Percentiles rank a stretch among this genome's conserved stretches.
Evolutionary conservation across 1,140 invertebrate genomes (phyloP).

Genomic region (Galleria mellonella): DNA sequence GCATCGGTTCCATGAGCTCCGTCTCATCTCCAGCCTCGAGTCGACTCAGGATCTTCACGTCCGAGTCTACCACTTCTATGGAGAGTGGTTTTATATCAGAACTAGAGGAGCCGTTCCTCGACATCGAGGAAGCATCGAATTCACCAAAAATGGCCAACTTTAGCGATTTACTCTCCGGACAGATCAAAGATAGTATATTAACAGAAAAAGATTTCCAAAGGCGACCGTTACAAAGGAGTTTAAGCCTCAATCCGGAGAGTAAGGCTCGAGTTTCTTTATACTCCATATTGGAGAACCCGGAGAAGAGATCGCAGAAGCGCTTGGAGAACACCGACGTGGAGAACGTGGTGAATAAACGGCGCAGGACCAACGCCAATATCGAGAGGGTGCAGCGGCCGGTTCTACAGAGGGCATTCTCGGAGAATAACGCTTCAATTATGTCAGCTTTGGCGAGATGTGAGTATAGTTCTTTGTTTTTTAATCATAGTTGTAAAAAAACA

Average conservation of each 20-base stretch:
- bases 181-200: slow-evolving; percentile 45
- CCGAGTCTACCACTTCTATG: slow-evolving; percentile 51
- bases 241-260: slow-evolving; percentile 44
- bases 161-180: slow-evolving; percentile 42
- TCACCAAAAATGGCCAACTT: slow-evolving; percentile 55
- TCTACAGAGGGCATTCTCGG: slow-evolving; percentile 55
- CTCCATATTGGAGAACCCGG: slow-evolving; percentile 38
- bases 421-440: slow-evolving; percentile 65
- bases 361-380: slow-evolving; percentile 27
- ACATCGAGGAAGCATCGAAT: slow-evolving; percentile 43
- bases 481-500: background rate
- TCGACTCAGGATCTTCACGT: slow-evolving; percentile 34
- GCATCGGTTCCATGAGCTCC: slow-evolving; percentile 35
- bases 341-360: slow-evolving; percentile 28
- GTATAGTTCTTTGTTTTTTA: slow-evolving; percentile 25
- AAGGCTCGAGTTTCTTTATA: slow-evolving; percentile 40
- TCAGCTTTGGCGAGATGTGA: slow-evolving; percentile 65
- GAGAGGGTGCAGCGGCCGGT: slow-evolving; percentile 24
- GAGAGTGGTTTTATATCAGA: slow-evolving; percentile 63
- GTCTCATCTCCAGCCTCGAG: slow-evolving; percentile 17
- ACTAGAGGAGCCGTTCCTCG: slow-evolving; percentile 52
- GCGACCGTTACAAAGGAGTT: slow-evolving; percentile 32
- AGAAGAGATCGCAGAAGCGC: slow-evolving; percentile 35
- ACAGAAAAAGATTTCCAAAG: slow-evolving; percentile 18
- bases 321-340: slow-evolving; percentile 17